These are phyloP conservation scores for Bombus haemorrhoidalis DNA, from an alignment of 1,140 invertebrate genomes.

Conservation along the genomic window DNA sequence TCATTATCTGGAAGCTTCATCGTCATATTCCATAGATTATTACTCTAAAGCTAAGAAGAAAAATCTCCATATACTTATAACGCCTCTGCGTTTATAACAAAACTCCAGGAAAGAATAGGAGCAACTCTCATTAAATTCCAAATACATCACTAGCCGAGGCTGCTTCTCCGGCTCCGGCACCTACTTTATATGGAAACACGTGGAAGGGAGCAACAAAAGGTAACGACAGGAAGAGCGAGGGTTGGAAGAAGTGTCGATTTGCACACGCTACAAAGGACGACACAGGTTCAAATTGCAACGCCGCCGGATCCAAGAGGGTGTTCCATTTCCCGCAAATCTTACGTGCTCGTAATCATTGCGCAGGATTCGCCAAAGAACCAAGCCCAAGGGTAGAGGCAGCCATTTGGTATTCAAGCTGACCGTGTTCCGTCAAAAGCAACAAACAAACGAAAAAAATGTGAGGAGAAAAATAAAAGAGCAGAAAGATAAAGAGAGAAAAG, in stretches of 20 bases:
- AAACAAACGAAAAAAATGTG: not conserved
- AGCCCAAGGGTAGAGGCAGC: too few species aligned
- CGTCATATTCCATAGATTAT: too few species aligned
- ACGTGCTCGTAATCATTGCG: slow-evolving; percentile 18
- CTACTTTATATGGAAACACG: not conserved
- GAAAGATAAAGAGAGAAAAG: not conserved
- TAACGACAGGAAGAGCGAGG: not conserved
- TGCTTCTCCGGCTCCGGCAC: too few species aligned
- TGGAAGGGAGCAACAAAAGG: not conserved
- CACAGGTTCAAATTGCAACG: slow-evolving; percentile 8
- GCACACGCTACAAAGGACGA: slow-evolving; percentile 9
- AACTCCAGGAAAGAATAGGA: not conserved
- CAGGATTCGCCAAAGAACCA: slow-evolving; percentile 3
- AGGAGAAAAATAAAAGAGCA: not conserved
- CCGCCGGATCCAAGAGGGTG: not conserved
- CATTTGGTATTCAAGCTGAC: not conserved
- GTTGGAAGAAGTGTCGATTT: slow-evolving; percentile 1
- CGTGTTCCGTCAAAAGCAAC: not conserved
- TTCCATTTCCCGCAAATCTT: slow-evolving; percentile 10
- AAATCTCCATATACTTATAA: too few species aligned
- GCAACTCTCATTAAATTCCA: not conserved
- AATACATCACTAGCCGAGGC: not conserved
- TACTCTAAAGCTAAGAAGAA: too few species aligned
- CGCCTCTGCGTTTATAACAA: too few species aligned
- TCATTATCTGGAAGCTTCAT: too few species aligned